A percentile compares a stretch with the other conserved stretches of the same genome.
phyloP scores from a whole-genome alignment of 35 echinoderm and acorn worm species.

The Chiridota heheva region DNA sequence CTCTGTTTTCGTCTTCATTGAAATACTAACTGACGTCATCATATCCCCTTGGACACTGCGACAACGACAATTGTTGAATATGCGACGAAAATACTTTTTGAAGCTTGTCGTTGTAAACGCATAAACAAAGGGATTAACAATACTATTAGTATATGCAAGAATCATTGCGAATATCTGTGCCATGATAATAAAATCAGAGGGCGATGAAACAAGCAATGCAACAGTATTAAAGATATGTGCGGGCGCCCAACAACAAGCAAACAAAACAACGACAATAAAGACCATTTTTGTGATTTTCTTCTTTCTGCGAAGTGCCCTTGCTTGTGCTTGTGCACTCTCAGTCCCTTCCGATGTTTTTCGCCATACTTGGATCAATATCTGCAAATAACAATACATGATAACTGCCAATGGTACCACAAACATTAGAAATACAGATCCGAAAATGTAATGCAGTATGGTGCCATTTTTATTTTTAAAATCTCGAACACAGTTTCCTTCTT shows the following conservation, averaged over 20 bases:
- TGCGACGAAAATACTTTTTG: slow-evolving; percentile 84
- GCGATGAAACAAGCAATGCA: not conserved
- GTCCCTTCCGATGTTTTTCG: slow-evolving; percentile 77
- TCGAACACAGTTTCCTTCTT: not conserved
- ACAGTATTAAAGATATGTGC: slow-evolving; percentile 57
- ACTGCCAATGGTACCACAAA: slow-evolving; percentile 78
- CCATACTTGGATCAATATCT: slow-evolving; percentile 82
- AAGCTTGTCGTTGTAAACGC: slow-evolving; percentile 90
- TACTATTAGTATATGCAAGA: slow-evolving; percentile 79
- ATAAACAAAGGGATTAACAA: slow-evolving; percentile 92
- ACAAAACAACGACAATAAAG: slow-evolving; percentile 86
- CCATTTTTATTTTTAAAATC: slow-evolving; percentile 22
- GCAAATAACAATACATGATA: slow-evolving; percentile 78
- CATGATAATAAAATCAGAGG: not conserved
- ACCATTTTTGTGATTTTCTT: slow-evolving; percentile 95
- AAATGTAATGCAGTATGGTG: slow-evolving; percentile 47
- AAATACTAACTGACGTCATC: slow-evolving; percentile 65
- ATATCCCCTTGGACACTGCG: slow-evolving; percentile 36
- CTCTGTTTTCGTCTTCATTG: slow-evolving; percentile 83
- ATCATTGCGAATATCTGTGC: slow-evolving; percentile 14
- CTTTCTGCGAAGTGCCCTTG: slow-evolving; percentile 57
- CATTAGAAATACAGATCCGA: slow-evolving; percentile 56
- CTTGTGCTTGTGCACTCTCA: slow-evolving; percentile 75
- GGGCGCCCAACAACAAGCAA: slow-evolving; percentile 87
- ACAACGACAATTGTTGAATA: slow-evolving; percentile 53